Evolutionary conservation across 2,797 vertebrate species (phyloP).

Genomic region (Pipistrellus pipistrellus): DNA sequence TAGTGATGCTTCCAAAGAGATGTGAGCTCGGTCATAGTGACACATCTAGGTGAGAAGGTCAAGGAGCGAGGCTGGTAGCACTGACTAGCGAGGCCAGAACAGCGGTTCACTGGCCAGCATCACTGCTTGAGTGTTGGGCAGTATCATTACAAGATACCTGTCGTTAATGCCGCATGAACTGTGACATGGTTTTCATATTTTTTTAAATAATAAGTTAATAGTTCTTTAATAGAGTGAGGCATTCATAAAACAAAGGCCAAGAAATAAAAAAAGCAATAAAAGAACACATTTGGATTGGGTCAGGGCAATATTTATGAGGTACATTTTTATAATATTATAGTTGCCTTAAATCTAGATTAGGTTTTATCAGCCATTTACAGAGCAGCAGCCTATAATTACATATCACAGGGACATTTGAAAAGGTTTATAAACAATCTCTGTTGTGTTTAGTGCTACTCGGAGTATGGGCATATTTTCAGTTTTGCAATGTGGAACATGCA

Average conservation of each 20-base stretch:
- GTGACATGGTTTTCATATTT: background rate
- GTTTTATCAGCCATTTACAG: conserved; percentile 35
- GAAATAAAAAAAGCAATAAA: background rate
- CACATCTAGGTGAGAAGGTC: background rate
- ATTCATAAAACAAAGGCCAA: background rate
- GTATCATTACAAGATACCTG: background rate
- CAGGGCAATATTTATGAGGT: background rate
- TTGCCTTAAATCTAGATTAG: conserved; percentile 51
- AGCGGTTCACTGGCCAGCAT: background rate
- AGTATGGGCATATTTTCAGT: conserved; percentile 27
- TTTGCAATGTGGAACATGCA: conserved; percentile 18
- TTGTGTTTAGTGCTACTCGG: conserved; percentile 38
- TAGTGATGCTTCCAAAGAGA: conserved; percentile 33
- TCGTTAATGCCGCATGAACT: conserved; percentile 1
- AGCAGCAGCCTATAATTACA: conserved; percentile 50
- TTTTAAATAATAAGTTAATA: conserved; percentile 24
- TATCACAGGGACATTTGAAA: conserved; percentile 43
- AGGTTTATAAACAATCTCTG: conserved; percentile 44
- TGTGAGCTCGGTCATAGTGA: background rate
- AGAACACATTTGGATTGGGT: background rate
- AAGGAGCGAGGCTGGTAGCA: background rate
- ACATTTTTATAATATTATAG: conserved; percentile 36
- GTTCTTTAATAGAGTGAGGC: conserved; percentile 2
- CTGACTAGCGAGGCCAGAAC: background rate
- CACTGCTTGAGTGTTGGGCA: background rate